These are phyloP conservation scores for Apocrypta bakeri DNA, from an alignment of 1,140 invertebrate genomes.

Conservation along the genomic window DNA sequence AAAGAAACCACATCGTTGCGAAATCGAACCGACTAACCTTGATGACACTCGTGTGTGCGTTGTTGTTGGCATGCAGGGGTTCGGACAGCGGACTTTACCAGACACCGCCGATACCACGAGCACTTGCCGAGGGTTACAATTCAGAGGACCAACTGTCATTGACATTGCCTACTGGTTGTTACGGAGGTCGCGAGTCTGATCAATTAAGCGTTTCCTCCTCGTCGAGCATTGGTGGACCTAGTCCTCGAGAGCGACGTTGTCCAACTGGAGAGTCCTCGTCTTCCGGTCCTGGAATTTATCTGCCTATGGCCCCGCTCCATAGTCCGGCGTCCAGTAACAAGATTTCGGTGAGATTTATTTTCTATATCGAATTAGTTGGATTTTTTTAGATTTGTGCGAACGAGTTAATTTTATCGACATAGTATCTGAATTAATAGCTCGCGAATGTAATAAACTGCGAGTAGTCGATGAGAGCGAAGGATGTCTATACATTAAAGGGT, in stretches of 20 bases:
- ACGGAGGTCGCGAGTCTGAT: slow-evolving; percentile 71
- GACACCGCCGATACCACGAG: slow-evolving; percentile 74
- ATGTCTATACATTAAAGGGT: too few species aligned
- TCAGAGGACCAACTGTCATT: slow-evolving; percentile 76
- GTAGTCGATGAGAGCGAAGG: neutral
- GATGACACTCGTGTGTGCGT: neutral
- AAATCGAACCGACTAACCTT: neutral
- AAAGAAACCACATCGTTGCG: neutral
- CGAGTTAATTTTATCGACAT: too few species aligned
- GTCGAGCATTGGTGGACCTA: slow-evolving; percentile 74
- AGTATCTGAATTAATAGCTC: too few species aligned
- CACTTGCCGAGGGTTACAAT: slow-evolving; percentile 75
- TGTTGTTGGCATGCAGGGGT: slow-evolving; percentile 65
- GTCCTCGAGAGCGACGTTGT: slow-evolving; percentile 72
- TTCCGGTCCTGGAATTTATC: slow-evolving; percentile 72
- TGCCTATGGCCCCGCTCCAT: slow-evolving; percentile 75
- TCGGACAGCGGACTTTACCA: slow-evolving; percentile 77
- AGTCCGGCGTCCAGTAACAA: slow-evolving; percentile 73
- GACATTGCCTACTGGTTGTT: slow-evolving; percentile 67
- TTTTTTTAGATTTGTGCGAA: slow-evolving; percentile 21
- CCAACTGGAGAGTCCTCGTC: slow-evolving; percentile 67
- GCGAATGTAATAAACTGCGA: too few species aligned
- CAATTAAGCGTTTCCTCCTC: slow-evolving; percentile 76
- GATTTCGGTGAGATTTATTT: slow-evolving; percentile 71
- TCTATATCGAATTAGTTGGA: neutral